These are phyloP conservation scores for Littorina saxatilis DNA, from an alignment of 1,140 invertebrate genomes.

Conservation along the genomic window DNA sequence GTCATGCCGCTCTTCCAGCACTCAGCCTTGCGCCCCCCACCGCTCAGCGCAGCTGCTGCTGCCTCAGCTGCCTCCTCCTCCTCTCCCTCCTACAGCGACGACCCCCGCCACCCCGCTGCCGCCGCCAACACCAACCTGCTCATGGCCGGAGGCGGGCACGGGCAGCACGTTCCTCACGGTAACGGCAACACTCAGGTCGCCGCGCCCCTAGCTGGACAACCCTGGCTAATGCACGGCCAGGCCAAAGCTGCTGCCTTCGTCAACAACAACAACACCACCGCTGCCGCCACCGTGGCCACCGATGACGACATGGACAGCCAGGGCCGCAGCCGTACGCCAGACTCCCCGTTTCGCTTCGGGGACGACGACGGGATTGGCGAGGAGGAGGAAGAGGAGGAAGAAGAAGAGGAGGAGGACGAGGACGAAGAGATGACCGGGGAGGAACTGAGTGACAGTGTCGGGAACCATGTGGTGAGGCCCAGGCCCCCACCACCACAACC, in stretches of 20 bases:
- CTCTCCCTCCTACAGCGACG: slow-evolving; percentile 8
- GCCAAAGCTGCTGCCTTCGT: slow-evolving; percentile 13
- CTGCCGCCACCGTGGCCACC: background rate
- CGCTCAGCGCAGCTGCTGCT: background rate
- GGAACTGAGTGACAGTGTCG: slow-evolving; percentile 66
- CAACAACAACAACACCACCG: slow-evolving; percentile 38
- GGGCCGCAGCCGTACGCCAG: slow-evolving; percentile 30
- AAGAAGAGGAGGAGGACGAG: slow-evolving; percentile 26
- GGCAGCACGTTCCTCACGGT: background rate
- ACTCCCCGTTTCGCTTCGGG: slow-evolving; percentile 44
- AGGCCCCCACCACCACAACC: background rate
- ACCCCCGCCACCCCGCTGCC: background rate
- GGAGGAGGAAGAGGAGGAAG: slow-evolving; percentile 40
- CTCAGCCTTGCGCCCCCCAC: background rate
- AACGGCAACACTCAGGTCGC: slow-evolving; percentile 16
- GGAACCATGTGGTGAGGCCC: slow-evolving; percentile 36
- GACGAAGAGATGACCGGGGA: slow-evolving; percentile 14
- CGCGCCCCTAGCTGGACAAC: background rate
- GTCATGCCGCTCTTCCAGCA: slow-evolving; percentile 2
- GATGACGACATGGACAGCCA: slow-evolving; percentile 33
- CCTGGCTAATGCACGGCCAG: background rate
- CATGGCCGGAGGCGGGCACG: background rate
- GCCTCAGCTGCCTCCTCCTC: slow-evolving; percentile 6
- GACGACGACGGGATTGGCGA: slow-evolving; percentile 53
- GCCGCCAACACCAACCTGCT: background rate